A percentile compares a stretch with the other conserved stretches of the same genome.
Evolutionary conservation across 2,888 invertebrate genomes (phyloP).

Genomic region (Onthophagus sagittarius): DNA sequence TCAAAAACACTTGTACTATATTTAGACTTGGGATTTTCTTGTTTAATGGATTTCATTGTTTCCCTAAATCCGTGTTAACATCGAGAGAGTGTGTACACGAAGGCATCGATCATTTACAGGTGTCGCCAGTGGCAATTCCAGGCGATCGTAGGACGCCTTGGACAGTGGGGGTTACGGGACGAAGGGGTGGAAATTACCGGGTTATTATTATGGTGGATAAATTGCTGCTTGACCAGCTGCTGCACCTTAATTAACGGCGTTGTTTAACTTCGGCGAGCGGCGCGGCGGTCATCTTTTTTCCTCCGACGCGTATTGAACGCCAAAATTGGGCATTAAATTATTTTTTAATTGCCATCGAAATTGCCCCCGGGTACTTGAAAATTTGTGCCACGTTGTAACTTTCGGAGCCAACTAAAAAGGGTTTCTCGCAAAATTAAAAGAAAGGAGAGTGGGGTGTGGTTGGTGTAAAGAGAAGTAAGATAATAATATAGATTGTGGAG

Average conservation of each 20-base stretch:
- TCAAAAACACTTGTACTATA: too few species aligned
- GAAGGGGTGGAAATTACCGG: slow-evolving; percentile 18
- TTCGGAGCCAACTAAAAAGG: not conserved
- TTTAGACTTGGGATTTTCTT: too few species aligned
- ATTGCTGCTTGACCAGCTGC: slow-evolving; percentile 7
- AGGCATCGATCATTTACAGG: slow-evolving; percentile 24
- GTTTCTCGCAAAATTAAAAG: not conserved
- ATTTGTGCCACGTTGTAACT: not conserved
- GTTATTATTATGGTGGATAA: slow-evolving; percentile 21
- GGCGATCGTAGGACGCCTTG: not conserved
- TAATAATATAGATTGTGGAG: not conserved
- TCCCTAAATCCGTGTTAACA: not conserved
- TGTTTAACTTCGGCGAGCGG: not conserved
- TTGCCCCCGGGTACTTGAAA: not conserved
- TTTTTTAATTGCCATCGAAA: not conserved
- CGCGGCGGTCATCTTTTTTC: not conserved
- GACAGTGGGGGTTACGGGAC: not conserved
- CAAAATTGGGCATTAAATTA: slow-evolving; percentile 7
- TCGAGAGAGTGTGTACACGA: not conserved
- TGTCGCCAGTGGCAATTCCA: slow-evolving; percentile 16
- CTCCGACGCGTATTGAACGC: not conserved
- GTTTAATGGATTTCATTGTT: not conserved
- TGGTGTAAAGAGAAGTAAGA: not conserved
- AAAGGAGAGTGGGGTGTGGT: not conserved
- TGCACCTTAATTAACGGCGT: slow-evolving; percentile 9